Evolutionary conservation across 2,797 vertebrate genomes (phyloP).

Genomic region (Myotis planiceps): DNA sequence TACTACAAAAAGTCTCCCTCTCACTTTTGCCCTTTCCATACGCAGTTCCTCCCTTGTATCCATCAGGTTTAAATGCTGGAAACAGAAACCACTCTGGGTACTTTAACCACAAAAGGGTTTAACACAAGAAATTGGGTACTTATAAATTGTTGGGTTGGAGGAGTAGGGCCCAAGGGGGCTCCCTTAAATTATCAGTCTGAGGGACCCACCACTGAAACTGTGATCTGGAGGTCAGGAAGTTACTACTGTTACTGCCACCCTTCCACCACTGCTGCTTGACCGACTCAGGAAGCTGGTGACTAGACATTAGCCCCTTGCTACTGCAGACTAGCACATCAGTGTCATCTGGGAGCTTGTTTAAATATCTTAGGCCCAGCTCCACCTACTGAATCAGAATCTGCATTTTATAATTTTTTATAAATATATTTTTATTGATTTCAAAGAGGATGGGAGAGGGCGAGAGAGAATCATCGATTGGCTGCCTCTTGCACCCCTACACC

Average conservation of each 20-base stretch:
- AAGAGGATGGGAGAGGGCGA: not conserved
- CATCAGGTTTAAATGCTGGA: not conserved
- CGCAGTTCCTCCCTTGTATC: not conserved
- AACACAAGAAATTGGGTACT: constrained; percentile 9
- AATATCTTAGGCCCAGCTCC: not conserved
- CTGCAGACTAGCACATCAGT: not conserved
- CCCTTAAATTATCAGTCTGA: not conserved
- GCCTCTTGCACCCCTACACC: not conserved
- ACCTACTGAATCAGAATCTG: not conserved
- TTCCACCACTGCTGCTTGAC: not conserved
- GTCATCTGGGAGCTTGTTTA: not conserved
- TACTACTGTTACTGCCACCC: not conserved
- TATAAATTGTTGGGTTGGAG: not conserved
- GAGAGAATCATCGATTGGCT: not conserved
- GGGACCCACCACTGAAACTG: not conserved
- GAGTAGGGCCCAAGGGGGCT: not conserved
- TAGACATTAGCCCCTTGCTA: not conserved
- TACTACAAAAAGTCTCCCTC: not conserved
- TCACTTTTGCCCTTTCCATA: not conserved
- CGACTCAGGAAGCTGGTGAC: not conserved
- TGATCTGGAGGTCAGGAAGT: not conserved
- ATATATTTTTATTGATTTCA: not conserved
- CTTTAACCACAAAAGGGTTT: constrained; percentile 41
- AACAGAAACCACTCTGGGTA: constrained; percentile 8
- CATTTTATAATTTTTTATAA: not conserved